phyloP scores from a whole-genome alignment of 2,888 invertebrate genomes.

The Mesochorus sp. region DNA sequence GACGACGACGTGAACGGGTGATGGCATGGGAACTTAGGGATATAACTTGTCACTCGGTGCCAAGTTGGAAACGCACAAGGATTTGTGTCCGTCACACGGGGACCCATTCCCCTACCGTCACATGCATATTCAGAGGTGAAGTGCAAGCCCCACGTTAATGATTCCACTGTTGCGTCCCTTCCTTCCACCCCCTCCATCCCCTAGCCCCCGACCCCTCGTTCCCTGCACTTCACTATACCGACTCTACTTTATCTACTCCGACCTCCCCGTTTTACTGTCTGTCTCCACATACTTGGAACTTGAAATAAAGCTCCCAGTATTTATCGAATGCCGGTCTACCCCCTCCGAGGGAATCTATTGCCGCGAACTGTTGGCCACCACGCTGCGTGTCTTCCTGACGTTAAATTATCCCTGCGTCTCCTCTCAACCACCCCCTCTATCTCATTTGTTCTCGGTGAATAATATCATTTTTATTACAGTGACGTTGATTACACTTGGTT shows the following conservation, averaged over 20 bases:
- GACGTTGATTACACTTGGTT: too few relatives aligned
- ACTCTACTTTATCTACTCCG: not conserved
- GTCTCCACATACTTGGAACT: not conserved
- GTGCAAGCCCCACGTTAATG: conserved; percentile 37
- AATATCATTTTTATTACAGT: too few relatives aligned
- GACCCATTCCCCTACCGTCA: conserved; percentile 25
- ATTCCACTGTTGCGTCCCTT: conserved; percentile 42
- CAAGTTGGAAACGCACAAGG: conserved; percentile 57
- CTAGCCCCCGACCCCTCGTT: not conserved
- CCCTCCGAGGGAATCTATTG: not conserved
- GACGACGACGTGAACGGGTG: conserved; percentile 32
- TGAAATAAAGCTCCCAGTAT: not conserved
- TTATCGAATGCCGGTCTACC: not conserved
- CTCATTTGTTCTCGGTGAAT: too few relatives aligned
- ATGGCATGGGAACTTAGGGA: conserved; percentile 53
- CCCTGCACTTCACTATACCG: not conserved
- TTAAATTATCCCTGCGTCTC: not conserved
- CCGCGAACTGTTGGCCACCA: not conserved
- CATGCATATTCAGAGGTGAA: conserved; percentile 56
- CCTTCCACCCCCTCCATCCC: not conserved
- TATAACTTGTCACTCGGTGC: conserved; percentile 60
- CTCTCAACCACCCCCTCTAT: too few relatives aligned
- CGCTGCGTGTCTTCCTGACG: not conserved
- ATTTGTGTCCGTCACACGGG: conserved; percentile 58
- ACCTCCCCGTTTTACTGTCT: conserved; percentile 14